Conservation (phyloP, 2,888 invertebrate genomes). For the Pandemis corylana region DNA sequence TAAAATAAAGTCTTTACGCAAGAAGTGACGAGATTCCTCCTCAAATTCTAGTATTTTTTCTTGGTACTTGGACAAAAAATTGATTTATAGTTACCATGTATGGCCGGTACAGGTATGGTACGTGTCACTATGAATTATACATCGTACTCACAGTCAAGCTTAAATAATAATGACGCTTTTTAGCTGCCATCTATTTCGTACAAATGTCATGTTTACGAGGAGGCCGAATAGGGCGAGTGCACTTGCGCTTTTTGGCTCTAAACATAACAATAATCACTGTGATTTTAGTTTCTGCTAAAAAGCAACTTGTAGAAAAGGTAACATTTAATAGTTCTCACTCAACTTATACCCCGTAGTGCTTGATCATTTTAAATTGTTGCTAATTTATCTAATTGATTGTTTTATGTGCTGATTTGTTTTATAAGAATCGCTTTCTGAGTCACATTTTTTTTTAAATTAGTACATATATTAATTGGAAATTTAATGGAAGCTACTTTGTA, state of each 20-base stretch:
- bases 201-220: neutral
- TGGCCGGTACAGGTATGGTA: conserved; percentile 42
- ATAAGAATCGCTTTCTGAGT: neutral
- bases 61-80: conserved; percentile 39
- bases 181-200: conserved; percentile 20
- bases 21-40: conserved; percentile 5
- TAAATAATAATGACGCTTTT: conserved; percentile 17
- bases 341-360: conserved; percentile 21
- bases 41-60: conserved; percentile 12
- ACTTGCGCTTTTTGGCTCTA: conserved; percentile 11
- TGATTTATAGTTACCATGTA: conserved; percentile 41
- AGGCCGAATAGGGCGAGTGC: conserved; percentile 12
- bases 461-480: neutral
- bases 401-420: conserved; percentile 28
- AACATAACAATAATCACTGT: neutral
- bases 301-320: conserved; percentile 4
- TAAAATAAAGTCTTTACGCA: neutral
- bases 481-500: neutral
- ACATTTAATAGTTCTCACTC: conserved; percentile 11
- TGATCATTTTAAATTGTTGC: conserved; percentile 13
- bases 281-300: neutral
- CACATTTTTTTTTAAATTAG: neutral
- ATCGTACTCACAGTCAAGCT: conserved; percentile 18
- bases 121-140: conserved; percentile 31
- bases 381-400: conserved; percentile 1